Evolutionary conservation across 2,797 vertebrate species (phyloP), one percentile per base, ranked within the genome.

Genomic region (Danio aesculapii): DNA sequence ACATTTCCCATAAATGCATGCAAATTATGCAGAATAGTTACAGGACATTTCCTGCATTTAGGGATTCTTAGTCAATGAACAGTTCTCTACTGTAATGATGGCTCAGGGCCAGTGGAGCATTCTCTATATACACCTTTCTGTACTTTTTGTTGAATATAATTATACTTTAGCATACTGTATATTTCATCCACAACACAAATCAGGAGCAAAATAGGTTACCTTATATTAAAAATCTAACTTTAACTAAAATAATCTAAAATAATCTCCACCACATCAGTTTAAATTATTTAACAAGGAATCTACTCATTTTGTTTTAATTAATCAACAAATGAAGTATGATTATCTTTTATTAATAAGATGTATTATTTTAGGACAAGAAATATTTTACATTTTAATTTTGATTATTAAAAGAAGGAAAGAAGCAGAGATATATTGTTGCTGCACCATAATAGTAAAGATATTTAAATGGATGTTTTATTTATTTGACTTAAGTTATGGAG

Each of bases 401-500:
- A 61, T 46, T 75, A 41, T 46, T 75, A 41, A 50, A 17, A 17
- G n/a, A 14, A 19, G 49, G 49, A 59, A 69, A 68, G 7, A 58
- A 59, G 30, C 17, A 46, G 58, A 47, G 14, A 5, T 62, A 50
- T 39, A 2, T 61, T 21, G 53, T 55, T 76, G 39, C 52, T 67
- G 53, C 58, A 39, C 21, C 41, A 8, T 43, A 13, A 14, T 6
- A 61, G 8, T 19, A 62, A 52, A 52, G 6, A 7, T 21, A 39
- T 16, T 21, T 62, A 47, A 3, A n/a, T n/a, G 1, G n/a, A 39
- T 46, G 17, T 67, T 43, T 47, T 70, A 50, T 55, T 71, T 75
- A 66, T 77, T 77, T 76, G 49, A 43, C 30, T 52, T 8, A 44
- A 44, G n/a, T 74, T 55, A 30, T 72, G 41, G n/a, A 74, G 14